These are phyloP conservation scores for Thera obeliscata DNA, from an alignment of 2,888 invertebrate genomes.

Conservation along the genomic window DNA sequence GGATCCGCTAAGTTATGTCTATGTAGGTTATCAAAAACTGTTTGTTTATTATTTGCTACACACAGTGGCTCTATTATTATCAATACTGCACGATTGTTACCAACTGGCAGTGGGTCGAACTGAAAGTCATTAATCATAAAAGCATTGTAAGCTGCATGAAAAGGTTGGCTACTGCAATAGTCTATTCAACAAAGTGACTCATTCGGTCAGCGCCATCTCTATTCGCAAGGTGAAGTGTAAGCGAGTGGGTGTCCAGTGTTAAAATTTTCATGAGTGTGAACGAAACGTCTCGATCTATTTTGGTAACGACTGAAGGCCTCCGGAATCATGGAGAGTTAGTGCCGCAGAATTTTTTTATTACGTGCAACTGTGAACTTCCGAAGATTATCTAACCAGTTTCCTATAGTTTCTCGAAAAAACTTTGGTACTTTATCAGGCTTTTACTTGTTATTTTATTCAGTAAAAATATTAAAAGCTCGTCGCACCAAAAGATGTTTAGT, in stretches of 20 bases:
- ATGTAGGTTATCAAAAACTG: neutral
- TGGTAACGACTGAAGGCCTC: constrained; percentile 74
- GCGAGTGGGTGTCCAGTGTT: constrained; percentile 78
- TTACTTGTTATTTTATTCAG: neutral
- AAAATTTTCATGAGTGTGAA: constrained; percentile 79
- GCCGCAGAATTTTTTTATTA: constrained; percentile 64
- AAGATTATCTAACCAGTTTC: constrained; percentile 66
- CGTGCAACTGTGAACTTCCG: constrained; percentile 62
- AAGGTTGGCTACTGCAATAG: constrained; percentile 45
- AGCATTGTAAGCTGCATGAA: constrained; percentile 45
- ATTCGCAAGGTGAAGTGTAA: constrained; percentile 79
- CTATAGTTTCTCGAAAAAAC: constrained; percentile 17
- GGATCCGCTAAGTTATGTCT: neutral
- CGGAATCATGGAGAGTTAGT: constrained; percentile 53
- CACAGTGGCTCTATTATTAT: neutral
- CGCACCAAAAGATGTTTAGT: neutral
- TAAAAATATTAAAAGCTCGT: constrained; percentile 24
- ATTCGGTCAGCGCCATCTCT: constrained; percentile 80
- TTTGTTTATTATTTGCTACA: neutral
- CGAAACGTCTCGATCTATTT: constrained; percentile 80
- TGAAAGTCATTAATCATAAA: constrained; percentile 50
- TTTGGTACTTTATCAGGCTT: neutral
- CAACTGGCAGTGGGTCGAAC: constrained; percentile 19
- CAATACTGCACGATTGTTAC: neutral
- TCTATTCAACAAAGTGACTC: constrained; percentile 62